Conservation (phyloP, 1,140 invertebrate species). For the Carposina sasakii region DNA sequence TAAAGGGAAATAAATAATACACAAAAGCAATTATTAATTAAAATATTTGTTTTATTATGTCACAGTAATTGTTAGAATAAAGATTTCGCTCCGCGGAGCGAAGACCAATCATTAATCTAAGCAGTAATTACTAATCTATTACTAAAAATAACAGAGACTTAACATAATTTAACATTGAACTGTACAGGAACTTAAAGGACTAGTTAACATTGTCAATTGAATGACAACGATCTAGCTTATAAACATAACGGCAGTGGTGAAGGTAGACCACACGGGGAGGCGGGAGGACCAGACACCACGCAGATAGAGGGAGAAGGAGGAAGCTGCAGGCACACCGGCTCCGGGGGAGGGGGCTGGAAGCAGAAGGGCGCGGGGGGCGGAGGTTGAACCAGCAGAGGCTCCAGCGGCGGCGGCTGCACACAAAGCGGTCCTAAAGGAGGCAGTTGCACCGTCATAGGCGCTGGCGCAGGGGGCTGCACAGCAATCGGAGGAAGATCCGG, state of each 20-base stretch:
- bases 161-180: too few relatives aligned
- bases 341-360: slow-evolving; percentile 42
- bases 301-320: slow-evolving; percentile 26
- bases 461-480: slow-evolving; percentile 35
- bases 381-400: slow-evolving; percentile 48
- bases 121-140: too few relatives aligned
- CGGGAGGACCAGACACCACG: slow-evolving; percentile 8
- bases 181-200: too few relatives aligned
- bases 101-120: too few relatives aligned
- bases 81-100: too few relatives aligned
- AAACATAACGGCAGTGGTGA: not conserved
- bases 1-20: too few relatives aligned
- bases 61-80: too few relatives aligned
- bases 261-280: not conserved
- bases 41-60: too few relatives aligned
- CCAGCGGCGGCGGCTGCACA: slow-evolving; percentile 32
- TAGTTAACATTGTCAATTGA: too few relatives aligned
- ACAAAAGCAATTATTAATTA: too few relatives aligned
- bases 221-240: not conserved
- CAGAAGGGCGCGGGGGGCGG: slow-evolving; percentile 46
- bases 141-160: too few relatives aligned
- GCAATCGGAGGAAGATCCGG: slow-evolving; percentile 40
- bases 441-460: slow-evolving; percentile 6
- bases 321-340: slow-evolving; percentile 48
- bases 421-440: slow-evolving; percentile 12